Base-by-base conservation (phyloP, 2,797 vertebrate species). In the Myotis vivesi region DNA sequence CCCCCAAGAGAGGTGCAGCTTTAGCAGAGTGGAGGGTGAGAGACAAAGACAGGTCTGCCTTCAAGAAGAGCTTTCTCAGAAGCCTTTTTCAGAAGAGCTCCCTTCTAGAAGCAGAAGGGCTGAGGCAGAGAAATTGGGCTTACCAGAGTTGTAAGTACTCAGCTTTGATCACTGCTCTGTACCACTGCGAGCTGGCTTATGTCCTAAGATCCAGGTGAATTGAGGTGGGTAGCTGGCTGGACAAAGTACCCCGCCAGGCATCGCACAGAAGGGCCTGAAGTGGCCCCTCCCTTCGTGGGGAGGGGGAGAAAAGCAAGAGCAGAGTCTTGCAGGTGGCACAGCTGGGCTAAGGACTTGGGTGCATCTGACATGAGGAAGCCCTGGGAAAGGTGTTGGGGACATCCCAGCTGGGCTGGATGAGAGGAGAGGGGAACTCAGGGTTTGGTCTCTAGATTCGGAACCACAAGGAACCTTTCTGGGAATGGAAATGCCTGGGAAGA, bases 341-440 rank as follows among this genome's bases (percentile, higher is more conserved):
- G 91, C 69, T 95, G 91, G 92, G 93, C 96, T 97, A 96, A 97
- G 96, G 95, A 97, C 96, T 91, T 84, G 90, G 96, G 97, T 96
- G 94, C 73, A 62, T 91, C 20, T 28, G 92, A 95, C 71, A 82
- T 38, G 62, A 94, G 92, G 57, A 59, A 81, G 82, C 87, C 96
- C 96, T 91, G 81, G 96, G 92, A 79, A 89, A 71, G 75, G 73
- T 28, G 2, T 16, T 51, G 53, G 89, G 90, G 87, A 77, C 44
- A 44, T 33, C 91, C 87, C 94, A 68, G 71, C 36, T 76, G 82
- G 85, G 64, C 89, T 73, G 57, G 55, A 85, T 73, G 46, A 69
- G 81, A 88, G 41, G 81, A 84, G 77, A 91, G n/a, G 59, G 80
- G 57, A 72, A 77, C 30, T 90, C 36, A 62, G 23, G 68, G 92